These are phyloP conservation scores for Zaprionus gabonicus DNA, from an alignment of 1,140 invertebrate species.

Conservation along the genomic window DNA sequence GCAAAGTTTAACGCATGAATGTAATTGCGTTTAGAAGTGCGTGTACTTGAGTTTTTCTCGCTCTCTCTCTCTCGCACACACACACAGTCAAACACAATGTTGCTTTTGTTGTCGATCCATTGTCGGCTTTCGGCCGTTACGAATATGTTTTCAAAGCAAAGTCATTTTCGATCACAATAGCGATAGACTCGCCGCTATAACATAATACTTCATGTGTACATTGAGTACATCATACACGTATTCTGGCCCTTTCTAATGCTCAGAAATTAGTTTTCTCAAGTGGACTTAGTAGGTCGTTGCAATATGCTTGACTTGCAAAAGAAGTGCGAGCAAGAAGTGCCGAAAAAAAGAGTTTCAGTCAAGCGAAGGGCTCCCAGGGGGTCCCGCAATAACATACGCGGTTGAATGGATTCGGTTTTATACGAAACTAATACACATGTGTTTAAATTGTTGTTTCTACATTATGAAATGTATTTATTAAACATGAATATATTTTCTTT, in stretches of 20 bases:
- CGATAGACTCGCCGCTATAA: conserved; percentile 15
- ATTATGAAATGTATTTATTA: too few relatives aligned
- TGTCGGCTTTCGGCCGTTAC: conserved; percentile 71
- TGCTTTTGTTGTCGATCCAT: conserved; percentile 59
- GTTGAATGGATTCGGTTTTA: neutral
- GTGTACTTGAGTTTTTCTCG: conserved; percentile 66
- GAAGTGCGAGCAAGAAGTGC: conserved; percentile 52
- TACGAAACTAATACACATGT: conserved; percentile 14
- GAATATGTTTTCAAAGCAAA: conserved; percentile 81
- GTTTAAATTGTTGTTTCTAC: too few relatives aligned
- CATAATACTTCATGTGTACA: conserved; percentile 8
- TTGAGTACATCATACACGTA: conserved; percentile 11
- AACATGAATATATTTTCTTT: too few relatives aligned
- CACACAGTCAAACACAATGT: neutral
- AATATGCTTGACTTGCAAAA: conserved; percentile 68
- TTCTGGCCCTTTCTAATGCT: conserved; percentile 69
- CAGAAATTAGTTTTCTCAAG: conserved; percentile 77
- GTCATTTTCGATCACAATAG: conserved; percentile 74
- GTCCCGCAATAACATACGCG: conserved; percentile 15
- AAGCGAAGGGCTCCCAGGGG: conserved; percentile 38
- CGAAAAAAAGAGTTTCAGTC: conserved; percentile 46
- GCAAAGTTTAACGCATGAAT: conserved; percentile 54
- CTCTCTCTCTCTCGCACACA: conserved; percentile 15
- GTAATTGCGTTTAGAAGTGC: conserved; percentile 79
- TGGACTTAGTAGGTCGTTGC: conserved; percentile 52